Evolutionary conservation across 2,888 invertebrate genomes (phyloP).

Genomic region (Conus canariensis): DNA sequence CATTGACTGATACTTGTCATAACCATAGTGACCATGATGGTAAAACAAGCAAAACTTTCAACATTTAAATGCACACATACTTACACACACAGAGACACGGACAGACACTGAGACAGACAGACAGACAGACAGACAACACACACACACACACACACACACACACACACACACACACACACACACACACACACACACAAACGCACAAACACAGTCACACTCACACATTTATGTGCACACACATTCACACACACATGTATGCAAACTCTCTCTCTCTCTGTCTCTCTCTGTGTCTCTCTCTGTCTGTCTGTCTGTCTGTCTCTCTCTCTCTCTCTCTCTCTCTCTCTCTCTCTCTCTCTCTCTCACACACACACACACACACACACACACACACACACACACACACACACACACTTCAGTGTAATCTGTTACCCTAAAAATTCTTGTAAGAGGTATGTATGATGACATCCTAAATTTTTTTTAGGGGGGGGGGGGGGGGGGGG

Average conservation of each 20-base stretch:
- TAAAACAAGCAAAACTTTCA: too few relatives aligned
- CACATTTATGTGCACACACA: neutral
- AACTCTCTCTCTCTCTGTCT: neutral
- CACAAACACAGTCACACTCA: neutral
- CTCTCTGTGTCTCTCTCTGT: neutral
- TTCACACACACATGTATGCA: neutral
- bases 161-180: conserved; percentile 8
- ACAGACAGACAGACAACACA: conserved; percentile 10
- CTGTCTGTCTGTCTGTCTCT: neutral
- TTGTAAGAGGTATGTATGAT: too few relatives aligned
- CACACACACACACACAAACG: neutral
- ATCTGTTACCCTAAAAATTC: too few relatives aligned
- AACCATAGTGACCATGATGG: too few relatives aligned
- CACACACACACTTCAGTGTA: neutral
- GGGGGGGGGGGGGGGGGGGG: too few relatives aligned
- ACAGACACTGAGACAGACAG: neutral
- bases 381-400: conserved; percentile 13
- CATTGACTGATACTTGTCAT: too few relatives aligned
- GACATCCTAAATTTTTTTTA: too few relatives aligned
- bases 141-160: conserved; percentile 18
- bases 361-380: conserved; percentile 10
- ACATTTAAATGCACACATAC: neutral
- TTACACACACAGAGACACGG: neutral
- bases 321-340: neutral
- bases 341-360: neutral